Evolutionary conservation across 2,797 vertebrate genomes (phyloP).

Genomic region (Melanotaenia nigrans): DNA sequence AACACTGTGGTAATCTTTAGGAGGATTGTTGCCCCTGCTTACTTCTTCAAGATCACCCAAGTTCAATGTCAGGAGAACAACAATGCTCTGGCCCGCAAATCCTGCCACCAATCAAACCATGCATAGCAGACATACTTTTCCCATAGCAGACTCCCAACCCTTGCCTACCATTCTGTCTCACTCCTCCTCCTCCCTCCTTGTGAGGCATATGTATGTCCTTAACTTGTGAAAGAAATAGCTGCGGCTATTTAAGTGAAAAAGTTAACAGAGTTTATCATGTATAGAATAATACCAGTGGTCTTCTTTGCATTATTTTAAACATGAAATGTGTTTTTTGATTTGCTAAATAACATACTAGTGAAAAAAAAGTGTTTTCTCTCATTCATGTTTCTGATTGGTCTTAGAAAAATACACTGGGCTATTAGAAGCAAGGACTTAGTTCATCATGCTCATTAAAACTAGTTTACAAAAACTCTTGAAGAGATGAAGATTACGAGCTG

Average conservation of each 20-base stretch:
- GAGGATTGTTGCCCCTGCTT: slow-evolving; percentile 30
- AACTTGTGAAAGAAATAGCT: slow-evolving; percentile 64
- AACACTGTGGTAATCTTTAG: slow-evolving; percentile 58
- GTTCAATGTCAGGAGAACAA: slow-evolving; percentile 83
- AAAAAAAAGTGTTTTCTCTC: slow-evolving; percentile 18
- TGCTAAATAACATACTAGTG: slow-evolving; percentile 35
- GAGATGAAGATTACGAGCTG: slow-evolving; percentile 39
- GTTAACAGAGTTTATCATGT: background rate
- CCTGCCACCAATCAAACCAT: slow-evolving; percentile 71
- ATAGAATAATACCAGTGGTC: background rate
- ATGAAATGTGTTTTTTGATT: slow-evolving; percentile 29
- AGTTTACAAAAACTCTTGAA: slow-evolving; percentile 48
- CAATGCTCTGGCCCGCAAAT: slow-evolving; percentile 77
- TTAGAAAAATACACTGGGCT: slow-evolving; percentile 22
- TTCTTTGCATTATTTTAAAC: slow-evolving; percentile 3
- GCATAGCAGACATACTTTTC: slow-evolving; percentile 81
- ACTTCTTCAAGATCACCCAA: slow-evolving; percentile 66
- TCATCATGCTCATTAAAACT: slow-evolving; percentile 58
- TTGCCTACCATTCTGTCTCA: slow-evolving; percentile 51
- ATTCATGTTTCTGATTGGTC: slow-evolving; percentile 34
- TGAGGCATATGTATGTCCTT: slow-evolving; percentile 56
- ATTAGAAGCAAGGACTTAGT: slow-evolving; percentile 53
- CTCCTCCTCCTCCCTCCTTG: slow-evolving; percentile 33
- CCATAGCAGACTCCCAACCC: slow-evolving; percentile 65
- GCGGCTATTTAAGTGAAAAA: slow-evolving; percentile 31